These are phyloP conservation scores for Linnaemya vulpina DNA, from an alignment of 2,888 invertebrate species.

Conservation along the genomic window DNA sequence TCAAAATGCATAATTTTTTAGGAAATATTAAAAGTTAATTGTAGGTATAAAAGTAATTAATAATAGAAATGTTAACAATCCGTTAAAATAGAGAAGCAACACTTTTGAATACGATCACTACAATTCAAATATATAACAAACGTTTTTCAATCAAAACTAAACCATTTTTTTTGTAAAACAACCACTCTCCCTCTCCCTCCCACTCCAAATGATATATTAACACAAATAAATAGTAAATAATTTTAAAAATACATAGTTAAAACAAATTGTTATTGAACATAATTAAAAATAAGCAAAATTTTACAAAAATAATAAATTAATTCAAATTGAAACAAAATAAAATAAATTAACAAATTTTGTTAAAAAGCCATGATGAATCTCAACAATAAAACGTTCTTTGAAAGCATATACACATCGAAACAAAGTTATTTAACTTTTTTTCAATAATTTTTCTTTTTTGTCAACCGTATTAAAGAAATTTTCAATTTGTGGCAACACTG, in stretches of 20 bases:
- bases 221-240: constrained; percentile 8
- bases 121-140: constrained; percentile 47
- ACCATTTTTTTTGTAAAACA: constrained; percentile 24
- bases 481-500: too few species aligned
- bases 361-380: constrained; percentile 4
- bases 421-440: not conserved
- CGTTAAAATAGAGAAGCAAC: constrained; percentile 48
- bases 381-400: constrained; percentile 28
- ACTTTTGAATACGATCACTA: constrained; percentile 55
- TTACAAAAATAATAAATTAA: constrained; percentile 41
- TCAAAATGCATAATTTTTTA: constrained; percentile 37
- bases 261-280: constrained; percentile 57
- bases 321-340: constrained; percentile 21
- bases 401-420: not conserved
- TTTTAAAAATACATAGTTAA: constrained; percentile 35
- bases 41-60: constrained; percentile 14
- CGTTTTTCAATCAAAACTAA: constrained; percentile 59
- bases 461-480: too few species aligned
- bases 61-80: constrained; percentile 46
- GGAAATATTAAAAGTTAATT: constrained; percentile 8
- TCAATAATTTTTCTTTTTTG: not conserved
- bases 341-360: constrained; percentile 20
- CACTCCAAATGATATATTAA: constrained; percentile 15
- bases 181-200: not conserved
- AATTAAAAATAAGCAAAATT: constrained; percentile 26